Percentiles rank a stretch among this genome's conserved stretches.
phyloP scores from a whole-genome alignment of 2,113 vertebrate species.

The Macquaria ambigua region DNA sequence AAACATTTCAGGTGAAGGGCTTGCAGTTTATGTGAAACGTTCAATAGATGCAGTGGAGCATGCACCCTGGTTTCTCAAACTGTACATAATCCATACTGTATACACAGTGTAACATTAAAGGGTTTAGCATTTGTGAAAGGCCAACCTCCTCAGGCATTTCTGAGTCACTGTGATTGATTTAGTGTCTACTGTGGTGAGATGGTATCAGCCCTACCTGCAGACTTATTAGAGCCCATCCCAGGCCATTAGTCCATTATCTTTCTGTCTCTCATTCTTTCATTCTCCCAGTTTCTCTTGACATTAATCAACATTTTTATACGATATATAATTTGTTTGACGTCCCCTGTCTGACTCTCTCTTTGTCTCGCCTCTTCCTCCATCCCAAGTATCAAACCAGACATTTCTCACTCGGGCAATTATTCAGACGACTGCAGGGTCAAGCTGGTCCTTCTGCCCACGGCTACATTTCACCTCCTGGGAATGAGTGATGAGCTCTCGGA shows the following conservation, averaged over 20 bases:
- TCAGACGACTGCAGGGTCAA: conserved; percentile 46
- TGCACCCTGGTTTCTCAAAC: conserved; percentile 3
- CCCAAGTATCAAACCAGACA: conserved; percentile 28
- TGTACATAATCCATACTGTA: background rate
- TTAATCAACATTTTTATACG: conserved; percentile 26
- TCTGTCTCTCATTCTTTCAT: conserved; percentile 26
- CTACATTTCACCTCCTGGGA: conserved; percentile 56
- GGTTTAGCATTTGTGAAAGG: conserved; percentile 7
- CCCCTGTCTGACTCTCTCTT: conserved; percentile 13
- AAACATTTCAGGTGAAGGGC: background rate
- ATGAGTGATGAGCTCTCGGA: conserved; percentile 53
- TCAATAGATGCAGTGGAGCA: background rate
- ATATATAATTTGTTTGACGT: conserved; percentile 21
- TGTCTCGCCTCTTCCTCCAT: conserved; percentile 6
- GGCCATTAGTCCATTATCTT: conserved; percentile 62
- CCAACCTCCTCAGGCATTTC: conserved; percentile 23
- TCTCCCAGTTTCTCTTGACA: conserved; percentile 20
- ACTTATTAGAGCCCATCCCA: conserved; percentile 44
- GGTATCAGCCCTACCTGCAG: conserved; percentile 57
- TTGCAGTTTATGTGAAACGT: background rate
- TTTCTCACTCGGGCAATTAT: conserved; percentile 37
- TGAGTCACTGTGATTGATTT: conserved; percentile 47
- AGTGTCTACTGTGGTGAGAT: conserved; percentile 43
- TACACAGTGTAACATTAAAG: conserved; percentile 19
- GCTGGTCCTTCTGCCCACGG: conserved; percentile 43